Base-by-base conservation (phyloP, 2,113 vertebrate species). In the Potamarius usumacintae region DNA sequence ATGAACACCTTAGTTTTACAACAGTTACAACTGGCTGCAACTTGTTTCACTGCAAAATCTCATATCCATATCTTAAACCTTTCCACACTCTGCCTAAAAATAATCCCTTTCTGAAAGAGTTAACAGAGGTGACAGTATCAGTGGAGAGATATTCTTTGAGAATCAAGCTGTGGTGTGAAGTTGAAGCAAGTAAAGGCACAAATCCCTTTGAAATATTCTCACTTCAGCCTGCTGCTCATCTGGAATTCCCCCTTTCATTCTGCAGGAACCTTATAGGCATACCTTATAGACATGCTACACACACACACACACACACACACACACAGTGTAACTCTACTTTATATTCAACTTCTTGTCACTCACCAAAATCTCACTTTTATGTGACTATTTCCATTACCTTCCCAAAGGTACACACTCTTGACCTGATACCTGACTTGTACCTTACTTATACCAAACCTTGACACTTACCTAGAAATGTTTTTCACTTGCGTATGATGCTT, bases 191-290 rank as follows among this genome's bases (percentile, higher is more conserved):
- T 72, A 67, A 72, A 72, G 52, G 53, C 53, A 72, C 67, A 77
- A 52, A 48, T 42, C 20, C 67, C 67, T 85, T 57, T 85, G 67
- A 18, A 18, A 80, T 57, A 53, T 53, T 55, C 76, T 27, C 15
- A 62, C 86, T 20, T 83, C 71, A 88, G 83, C 80, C 25, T 76
- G 5, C 67, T 85, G 79, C 55, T 80, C 76, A 82, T 65, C 11
- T 67, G 86, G 65, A 83, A 63, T 63, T 52, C 82, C 81, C 80
- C 48, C 52, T 79, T 63, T 63, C 20, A 67, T 82, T 12, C 78
- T 67, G 25, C 50, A 55, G 55, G 14, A 62, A 52, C 20, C 42
- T 52, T 77, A 52, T 42, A 76, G 4, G 20, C 48, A 76, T 50
- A 22, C 20, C 20, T 34, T 69, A 69, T 14, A 34, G 27, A 14